Evolutionary conservation across 2,113 vertebrate species (phyloP), one percentile per base, ranked within the genome.

Genomic region (Pedetes capensis): DNA sequence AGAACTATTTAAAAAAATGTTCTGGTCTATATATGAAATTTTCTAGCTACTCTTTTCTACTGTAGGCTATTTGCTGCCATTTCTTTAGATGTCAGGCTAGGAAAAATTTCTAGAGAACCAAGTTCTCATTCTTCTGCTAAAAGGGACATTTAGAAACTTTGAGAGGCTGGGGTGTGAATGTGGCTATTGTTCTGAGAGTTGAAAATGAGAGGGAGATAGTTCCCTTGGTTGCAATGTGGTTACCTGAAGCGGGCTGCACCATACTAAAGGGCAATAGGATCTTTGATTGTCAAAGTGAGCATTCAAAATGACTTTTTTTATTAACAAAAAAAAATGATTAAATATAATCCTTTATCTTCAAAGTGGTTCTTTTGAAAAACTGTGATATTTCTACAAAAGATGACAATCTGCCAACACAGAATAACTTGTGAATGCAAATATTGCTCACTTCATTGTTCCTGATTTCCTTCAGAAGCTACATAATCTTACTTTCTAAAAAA

Each of bases 351-450:
- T 98, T 98, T 97, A 98, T 95, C 98, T 98, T 98, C 98, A 98
- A 98, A 98, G 97, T 94, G 97, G 95, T 96, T 96, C 97, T 97
- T 98, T 97, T 98, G 98, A 98, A 98, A 98, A 98, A 98, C 97
- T 97, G 98, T 97, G 97, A 98, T 98, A 97, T 98, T 98, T 98
- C 98, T 97, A 98, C 97, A 98, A 98, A 98, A 98, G 98, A 98
- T 98, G 98, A 98, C 98, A 98, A 98, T 39, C 98, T 98, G 98
- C 98, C 98, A 98, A 98, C 97, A 97, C 94, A 97, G 98, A 98
- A 98, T 98, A 98, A 98, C 98, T 98, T 95, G 94, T 96, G 98
- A 98, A 99, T 98, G 98, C 98, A 98, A 99, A 98, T 98, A 97
- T 84, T 0, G 47, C 97, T 98, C 98, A 96, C 93, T 95, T 98